Evolutionary conservation across 2,888 invertebrate genomes (phyloP).

Genomic region (Himalopsyche kuldschensis): DNA sequence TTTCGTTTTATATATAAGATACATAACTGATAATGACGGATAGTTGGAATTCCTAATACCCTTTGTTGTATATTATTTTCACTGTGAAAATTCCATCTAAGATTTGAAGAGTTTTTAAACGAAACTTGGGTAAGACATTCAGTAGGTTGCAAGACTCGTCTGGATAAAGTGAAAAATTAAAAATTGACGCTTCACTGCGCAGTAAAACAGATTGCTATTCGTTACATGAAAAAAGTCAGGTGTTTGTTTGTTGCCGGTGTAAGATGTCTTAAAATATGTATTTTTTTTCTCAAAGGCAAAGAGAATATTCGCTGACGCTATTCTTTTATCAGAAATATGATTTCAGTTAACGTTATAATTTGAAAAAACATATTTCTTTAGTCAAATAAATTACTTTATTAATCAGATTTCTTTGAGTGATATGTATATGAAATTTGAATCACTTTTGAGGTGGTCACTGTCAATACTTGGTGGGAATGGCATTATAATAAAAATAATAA

Average conservation of each 20-base stretch:
- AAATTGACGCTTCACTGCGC: constrained; percentile 20
- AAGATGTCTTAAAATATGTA: not conserved
- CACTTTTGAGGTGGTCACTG: no score
- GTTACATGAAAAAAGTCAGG: constrained; percentile 3
- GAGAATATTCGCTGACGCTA: not conserved
- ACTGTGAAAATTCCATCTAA: not conserved
- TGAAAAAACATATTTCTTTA: no score
- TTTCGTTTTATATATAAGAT: no score
- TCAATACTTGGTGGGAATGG: no score
- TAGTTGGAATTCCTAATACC: no score
- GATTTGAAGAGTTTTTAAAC: not conserved
- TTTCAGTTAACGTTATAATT: no score
- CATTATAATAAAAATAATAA: no score
- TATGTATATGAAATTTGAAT: no score
- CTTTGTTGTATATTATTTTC: not conserved
- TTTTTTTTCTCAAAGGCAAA: not conserved
- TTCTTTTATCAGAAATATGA: not conserved
- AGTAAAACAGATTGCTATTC: constrained; percentile 23
- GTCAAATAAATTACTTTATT: no score
- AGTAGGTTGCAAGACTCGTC: not conserved
- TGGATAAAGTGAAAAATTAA: constrained; percentile 32
- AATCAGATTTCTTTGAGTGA: no score
- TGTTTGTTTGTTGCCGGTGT: not conserved
- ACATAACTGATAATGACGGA: no score
- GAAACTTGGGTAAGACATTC: not conserved